Evolutionary conservation across 2,797 vertebrate species (phyloP).

Genomic region (Tragelaphus eurycerus): DNA sequence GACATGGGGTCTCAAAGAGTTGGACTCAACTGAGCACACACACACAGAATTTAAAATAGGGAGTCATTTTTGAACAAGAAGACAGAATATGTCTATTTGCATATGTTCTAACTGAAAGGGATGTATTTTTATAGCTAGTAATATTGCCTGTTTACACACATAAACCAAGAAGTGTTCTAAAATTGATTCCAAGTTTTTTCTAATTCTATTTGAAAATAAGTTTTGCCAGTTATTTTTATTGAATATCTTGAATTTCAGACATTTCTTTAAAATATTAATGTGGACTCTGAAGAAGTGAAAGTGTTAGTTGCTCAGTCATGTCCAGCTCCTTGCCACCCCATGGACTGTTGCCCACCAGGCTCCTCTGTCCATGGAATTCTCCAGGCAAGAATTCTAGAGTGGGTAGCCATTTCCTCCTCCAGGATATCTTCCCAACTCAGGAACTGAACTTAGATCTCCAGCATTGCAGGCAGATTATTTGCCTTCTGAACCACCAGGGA

Average conservation of each 20-base stretch:
- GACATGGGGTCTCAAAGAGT: background rate
- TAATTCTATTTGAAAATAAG: background rate
- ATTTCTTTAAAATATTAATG: background rate
- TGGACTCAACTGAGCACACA: background rate
- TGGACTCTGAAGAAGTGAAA: background rate
- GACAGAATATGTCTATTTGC: background rate
- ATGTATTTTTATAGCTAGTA: background rate
- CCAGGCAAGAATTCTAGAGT: background rate
- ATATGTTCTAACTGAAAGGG: background rate
- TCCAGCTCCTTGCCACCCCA: background rate
- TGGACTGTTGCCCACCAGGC: background rate
- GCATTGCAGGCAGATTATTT: background rate
- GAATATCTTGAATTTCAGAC: background rate
- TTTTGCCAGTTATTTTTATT: background rate
- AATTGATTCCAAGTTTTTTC: background rate
- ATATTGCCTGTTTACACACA: background rate
- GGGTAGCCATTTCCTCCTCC: background rate
- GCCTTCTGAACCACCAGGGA: background rate
- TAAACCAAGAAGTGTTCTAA: background rate
- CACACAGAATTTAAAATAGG: background rate
- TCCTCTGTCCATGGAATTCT: background rate
- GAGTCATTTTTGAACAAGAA: background rate
- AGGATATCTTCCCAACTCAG: background rate
- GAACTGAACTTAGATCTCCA: background rate
- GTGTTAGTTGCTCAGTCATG: background rate